phyloP scores from a whole-genome alignment of 2,888 invertebrate species.

The Coremacera marginata region DNA sequence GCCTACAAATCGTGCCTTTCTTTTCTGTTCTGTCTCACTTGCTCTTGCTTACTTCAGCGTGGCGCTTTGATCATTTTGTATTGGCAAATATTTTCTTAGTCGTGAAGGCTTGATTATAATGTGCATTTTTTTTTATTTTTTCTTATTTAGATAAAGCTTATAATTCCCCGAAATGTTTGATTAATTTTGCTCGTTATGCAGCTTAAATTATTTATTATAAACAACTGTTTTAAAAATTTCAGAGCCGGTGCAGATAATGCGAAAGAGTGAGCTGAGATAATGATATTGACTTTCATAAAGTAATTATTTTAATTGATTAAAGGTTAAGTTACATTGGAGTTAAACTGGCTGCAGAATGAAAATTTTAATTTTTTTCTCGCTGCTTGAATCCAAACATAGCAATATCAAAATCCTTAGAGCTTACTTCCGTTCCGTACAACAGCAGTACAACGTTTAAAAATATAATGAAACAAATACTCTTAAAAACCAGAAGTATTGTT shows the following conservation, averaged over 20 bases:
- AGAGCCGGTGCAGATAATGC: not conserved
- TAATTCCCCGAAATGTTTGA: not conserved
- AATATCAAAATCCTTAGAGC: too few relatives aligned
- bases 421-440: too few relatives aligned
- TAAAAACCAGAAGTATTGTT: too few relatives aligned
- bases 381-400: too few relatives aligned
- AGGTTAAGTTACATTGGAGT: not conserved
- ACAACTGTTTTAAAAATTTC: not conserved
- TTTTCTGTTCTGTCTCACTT: not conserved
- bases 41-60: not conserved
- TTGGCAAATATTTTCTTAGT: conserved; percentile 4
- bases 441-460: too few relatives aligned
- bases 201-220: not conserved
- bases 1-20: not conserved
- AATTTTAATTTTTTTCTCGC: too few relatives aligned
- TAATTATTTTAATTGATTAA: not conserved
- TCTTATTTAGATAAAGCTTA: not conserved
- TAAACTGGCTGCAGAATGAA: too few relatives aligned
- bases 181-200: conserved; percentile 4
- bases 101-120: conserved; percentile 19
- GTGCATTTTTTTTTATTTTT: not conserved
- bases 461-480: too few relatives aligned
- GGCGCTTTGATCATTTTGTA: not conserved
- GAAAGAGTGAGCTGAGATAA: conserved; percentile 22
- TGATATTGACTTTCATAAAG: not conserved